Conservation (phyloP, 2,888 invertebrate genomes). For the Tyria jacobaeae region DNA sequence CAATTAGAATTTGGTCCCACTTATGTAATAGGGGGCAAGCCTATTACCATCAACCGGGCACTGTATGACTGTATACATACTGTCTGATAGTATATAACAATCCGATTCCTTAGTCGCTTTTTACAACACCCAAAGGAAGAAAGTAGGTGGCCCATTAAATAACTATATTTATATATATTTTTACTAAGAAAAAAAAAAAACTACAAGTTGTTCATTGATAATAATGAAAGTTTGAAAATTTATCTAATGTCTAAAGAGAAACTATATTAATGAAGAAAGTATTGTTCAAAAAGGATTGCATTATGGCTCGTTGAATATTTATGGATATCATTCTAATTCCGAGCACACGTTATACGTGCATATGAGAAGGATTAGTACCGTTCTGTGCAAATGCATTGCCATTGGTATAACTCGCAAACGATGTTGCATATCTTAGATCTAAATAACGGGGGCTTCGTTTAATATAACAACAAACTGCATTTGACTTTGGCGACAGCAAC, state of each 20-base stretch:
- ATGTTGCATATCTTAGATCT: constrained; percentile 73
- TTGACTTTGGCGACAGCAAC: constrained; percentile 69
- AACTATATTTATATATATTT: background rate
- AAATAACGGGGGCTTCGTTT: constrained; percentile 69
- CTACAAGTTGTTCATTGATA: background rate
- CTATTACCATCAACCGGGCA: no score
- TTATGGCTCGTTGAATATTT: constrained; percentile 67
- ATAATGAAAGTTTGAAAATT: background rate
- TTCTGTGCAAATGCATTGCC: constrained; percentile 78
- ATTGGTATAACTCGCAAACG: constrained; percentile 71
- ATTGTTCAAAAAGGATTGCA: constrained; percentile 53
- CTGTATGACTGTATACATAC: no score
- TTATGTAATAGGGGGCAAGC: no score
- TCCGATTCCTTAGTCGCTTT: no score
- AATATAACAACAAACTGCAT: constrained; percentile 79
- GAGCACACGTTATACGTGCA: constrained; percentile 65
- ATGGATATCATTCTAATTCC: constrained; percentile 65
- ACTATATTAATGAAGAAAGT: constrained; percentile 54
- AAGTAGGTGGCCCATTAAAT: no score
- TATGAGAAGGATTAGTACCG: constrained; percentile 72
- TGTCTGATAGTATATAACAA: no score
- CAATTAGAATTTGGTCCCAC: no score
- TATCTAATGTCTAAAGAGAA: constrained; percentile 23
- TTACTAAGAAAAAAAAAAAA: no score
- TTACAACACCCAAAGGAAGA: no score